Evolutionary conservation across 1,140 invertebrate species (phyloP).

Genomic region (Drosophila persimilis): DNA sequence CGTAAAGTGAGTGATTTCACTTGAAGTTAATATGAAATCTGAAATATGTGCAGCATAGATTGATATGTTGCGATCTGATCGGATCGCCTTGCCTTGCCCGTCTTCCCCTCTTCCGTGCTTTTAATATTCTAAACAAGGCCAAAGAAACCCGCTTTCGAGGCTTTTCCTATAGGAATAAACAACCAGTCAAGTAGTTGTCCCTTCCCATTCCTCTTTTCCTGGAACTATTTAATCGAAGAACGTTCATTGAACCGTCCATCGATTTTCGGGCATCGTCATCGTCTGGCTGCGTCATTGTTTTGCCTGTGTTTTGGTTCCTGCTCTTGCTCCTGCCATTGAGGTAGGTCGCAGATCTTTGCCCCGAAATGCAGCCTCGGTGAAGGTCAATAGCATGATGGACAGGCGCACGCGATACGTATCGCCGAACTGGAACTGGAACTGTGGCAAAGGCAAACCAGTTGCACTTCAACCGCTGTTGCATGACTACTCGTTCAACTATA

Average conservation of each 20-base stretch:
- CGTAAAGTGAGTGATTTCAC: constrained; percentile 49
- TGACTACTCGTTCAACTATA: constrained; percentile 22
- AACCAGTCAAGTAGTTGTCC: not conserved
- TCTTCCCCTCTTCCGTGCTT: constrained; percentile 34
- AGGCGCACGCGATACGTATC: constrained; percentile 51
- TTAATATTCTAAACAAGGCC: constrained; percentile 46
- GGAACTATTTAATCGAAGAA: constrained; percentile 50
- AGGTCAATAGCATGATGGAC: constrained; percentile 43
- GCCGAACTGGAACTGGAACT: constrained; percentile 30
- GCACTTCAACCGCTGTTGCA: constrained; percentile 52
- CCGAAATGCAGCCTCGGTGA: constrained; percentile 23
- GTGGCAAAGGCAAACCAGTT: constrained; percentile 56
- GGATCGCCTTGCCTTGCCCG: constrained; percentile 16
- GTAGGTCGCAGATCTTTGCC: constrained; percentile 73
- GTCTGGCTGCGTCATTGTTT: constrained; percentile 43
- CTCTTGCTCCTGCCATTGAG: constrained; percentile 71
- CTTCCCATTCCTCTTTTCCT: constrained; percentile 7
- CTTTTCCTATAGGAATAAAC: constrained; percentile 16
- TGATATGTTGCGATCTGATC: constrained; percentile 16
- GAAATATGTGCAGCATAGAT: constrained; percentile 21
- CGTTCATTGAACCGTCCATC: constrained; percentile 65
- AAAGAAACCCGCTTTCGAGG: constrained; percentile 19
- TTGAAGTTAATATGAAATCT: constrained; percentile 26
- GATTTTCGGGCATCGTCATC: constrained; percentile 43
- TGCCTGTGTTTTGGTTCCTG: constrained; percentile 26